phyloP scores from a whole-genome alignment of 2,113 vertebrate species.

The Nipponia nippon region DNA sequence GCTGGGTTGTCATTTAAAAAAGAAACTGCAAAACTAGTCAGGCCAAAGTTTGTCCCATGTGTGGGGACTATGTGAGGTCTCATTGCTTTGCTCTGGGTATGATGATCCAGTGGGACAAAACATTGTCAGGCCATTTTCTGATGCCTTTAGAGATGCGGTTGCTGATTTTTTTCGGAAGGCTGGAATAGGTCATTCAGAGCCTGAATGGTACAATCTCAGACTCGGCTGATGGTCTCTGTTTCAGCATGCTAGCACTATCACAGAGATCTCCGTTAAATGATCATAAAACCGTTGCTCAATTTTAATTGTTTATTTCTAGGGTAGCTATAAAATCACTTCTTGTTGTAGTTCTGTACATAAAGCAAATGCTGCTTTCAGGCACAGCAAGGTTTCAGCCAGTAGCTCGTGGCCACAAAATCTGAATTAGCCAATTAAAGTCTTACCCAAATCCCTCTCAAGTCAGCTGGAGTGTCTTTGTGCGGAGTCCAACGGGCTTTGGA shows the following conservation, averaged over 20 bases:
- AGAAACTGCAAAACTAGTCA: not conserved
- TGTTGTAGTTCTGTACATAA: not conserved
- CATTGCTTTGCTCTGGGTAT: not conserved
- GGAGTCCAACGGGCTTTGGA: not conserved
- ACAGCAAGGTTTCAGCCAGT: not conserved
- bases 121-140: not conserved
- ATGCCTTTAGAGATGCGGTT: not conserved
- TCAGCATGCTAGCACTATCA: not conserved
- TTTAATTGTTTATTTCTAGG: not conserved
- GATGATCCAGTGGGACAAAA: not conserved
- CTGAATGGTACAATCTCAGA: not conserved
- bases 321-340: not conserved
- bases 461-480: not conserved
- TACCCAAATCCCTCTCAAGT: constrained; percentile 23
- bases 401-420: not conserved
- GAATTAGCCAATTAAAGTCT: constrained; percentile 50
- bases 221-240: not conserved
- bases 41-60: not conserved
- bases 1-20: not conserved
- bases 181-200: not conserved
- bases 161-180: not conserved
- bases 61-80: not conserved
- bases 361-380: not conserved
- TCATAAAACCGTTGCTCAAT: not conserved
- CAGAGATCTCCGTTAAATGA: not conserved